phyloP scores from a whole-genome alignment of 2,113 vertebrate genomes.

The Tympanuchus pallidicinctus region DNA sequence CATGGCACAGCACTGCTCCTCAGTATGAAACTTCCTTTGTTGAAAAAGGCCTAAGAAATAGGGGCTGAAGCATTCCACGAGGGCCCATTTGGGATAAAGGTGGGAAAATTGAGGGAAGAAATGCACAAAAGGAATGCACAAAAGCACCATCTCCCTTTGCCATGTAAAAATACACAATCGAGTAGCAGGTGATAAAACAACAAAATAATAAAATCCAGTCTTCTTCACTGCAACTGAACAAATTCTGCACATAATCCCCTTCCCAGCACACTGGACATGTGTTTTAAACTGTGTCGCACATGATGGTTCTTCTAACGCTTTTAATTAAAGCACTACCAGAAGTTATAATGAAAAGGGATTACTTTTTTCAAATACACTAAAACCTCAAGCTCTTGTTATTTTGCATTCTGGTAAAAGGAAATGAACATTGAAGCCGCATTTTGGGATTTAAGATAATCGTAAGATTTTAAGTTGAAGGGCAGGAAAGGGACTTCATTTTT shows the following conservation, averaged over 20 bases:
- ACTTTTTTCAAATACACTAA: conserved; percentile 20
- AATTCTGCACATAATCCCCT: neutral
- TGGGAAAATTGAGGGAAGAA: neutral
- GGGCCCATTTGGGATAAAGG: neutral
- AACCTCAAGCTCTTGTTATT: conserved; percentile 31
- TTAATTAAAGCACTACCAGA: conserved; percentile 69
- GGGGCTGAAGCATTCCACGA: neutral
- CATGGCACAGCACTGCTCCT: neutral
- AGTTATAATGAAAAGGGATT: conserved; percentile 64
- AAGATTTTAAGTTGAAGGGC: conserved; percentile 45
- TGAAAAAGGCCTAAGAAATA: neutral
- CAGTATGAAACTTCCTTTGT: rapidly evolving
- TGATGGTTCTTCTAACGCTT: conserved; percentile 29
- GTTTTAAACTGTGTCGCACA: conserved; percentile 9
- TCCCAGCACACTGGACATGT: neutral
- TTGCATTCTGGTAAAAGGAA: conserved; percentile 36
- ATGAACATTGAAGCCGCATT: conserved; percentile 42
- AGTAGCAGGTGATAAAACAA: neutral
- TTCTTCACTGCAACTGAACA: neutral
- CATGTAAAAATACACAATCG: neutral
- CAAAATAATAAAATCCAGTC: neutral
- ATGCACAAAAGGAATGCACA: neutral
- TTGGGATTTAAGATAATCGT: conserved; percentile 16
- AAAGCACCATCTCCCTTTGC: neutral
- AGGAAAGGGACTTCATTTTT: neutral